phyloP scores from a whole-genome alignment of 2,797 vertebrate species.

The Tapirus indicus region DNA sequence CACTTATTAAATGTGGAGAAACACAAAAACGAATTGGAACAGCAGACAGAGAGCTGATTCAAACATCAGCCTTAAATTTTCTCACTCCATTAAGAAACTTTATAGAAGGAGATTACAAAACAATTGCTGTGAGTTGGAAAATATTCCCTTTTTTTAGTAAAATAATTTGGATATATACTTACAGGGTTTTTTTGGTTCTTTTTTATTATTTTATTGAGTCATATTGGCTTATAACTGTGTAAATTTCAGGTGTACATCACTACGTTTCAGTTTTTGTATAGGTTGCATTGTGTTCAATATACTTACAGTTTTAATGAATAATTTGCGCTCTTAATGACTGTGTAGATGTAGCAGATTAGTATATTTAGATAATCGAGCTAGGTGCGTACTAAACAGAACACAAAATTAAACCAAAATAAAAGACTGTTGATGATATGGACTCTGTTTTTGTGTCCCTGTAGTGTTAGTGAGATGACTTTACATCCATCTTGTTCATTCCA shows the following conservation, averaged over 20 bases:
- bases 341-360: background rate
- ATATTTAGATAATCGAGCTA: constrained; percentile 5
- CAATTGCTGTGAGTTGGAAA: constrained; percentile 95
- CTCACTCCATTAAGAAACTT: constrained; percentile 98
- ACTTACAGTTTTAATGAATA: constrained; percentile 17
- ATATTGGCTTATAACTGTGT: no score
- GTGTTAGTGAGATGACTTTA: background rate
- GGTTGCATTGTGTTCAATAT: no score
- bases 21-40: constrained; percentile 96
- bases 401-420: constrained; percentile 55
- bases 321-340: background rate
- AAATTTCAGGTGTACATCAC: no score
- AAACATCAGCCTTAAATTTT: constrained; percentile 97
- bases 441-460: background rate
- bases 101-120: constrained; percentile 99
- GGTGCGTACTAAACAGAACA: background rate
- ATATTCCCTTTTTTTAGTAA: constrained; percentile 65
- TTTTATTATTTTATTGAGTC: no score
- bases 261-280: no score
- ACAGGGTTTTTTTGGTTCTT: background rate
- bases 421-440: background rate
- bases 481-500: constrained; percentile 10
- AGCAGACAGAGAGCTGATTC: constrained; percentile 97
- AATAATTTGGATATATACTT: constrained; percentile 18
- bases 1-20: constrained; percentile 96